These are phyloP conservation scores for Heliconius ethilla DNA, from an alignment of 2,888 invertebrate species.

Conservation along the genomic window DNA sequence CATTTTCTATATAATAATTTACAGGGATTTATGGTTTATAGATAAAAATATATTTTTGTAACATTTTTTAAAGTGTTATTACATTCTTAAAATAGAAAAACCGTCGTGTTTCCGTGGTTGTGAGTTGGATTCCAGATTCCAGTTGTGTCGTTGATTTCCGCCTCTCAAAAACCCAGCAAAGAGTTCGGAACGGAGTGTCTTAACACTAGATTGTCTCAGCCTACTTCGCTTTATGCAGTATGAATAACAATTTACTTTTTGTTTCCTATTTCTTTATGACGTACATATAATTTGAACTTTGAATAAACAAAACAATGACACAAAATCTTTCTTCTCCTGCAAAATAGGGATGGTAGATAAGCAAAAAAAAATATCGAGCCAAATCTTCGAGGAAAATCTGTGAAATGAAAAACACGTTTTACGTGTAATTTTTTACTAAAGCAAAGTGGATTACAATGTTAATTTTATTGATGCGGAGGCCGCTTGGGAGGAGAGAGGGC, in stretches of 20 bases:
- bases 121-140: too few species aligned
- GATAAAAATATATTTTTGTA: not conserved
- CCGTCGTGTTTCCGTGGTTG: too few species aligned
- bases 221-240: too few species aligned
- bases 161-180: too few species aligned
- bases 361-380: not conserved
- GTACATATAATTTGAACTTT: too few species aligned
- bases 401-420: constrained; percentile 57
- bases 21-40: not conserved
- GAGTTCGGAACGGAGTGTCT: too few species aligned
- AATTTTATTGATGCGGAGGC: constrained; percentile 79
- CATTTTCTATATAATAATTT: constrained; percentile 13
- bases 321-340: not conserved
- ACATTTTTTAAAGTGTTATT: too few species aligned
- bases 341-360: not conserved
- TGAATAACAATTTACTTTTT: too few species aligned
- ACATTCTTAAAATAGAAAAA: not conserved
- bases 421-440: constrained; percentile 68
- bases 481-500: constrained; percentile 67
- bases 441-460: constrained; percentile 80
- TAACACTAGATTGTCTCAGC: too few species aligned
- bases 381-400: constrained; percentile 43
- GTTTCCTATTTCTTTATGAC: too few species aligned
- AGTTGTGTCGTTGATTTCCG: too few species aligned
- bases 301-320: too few species aligned